Conservation (phyloP, 2,888 invertebrate species). For the Ligdia adustata region DNA sequence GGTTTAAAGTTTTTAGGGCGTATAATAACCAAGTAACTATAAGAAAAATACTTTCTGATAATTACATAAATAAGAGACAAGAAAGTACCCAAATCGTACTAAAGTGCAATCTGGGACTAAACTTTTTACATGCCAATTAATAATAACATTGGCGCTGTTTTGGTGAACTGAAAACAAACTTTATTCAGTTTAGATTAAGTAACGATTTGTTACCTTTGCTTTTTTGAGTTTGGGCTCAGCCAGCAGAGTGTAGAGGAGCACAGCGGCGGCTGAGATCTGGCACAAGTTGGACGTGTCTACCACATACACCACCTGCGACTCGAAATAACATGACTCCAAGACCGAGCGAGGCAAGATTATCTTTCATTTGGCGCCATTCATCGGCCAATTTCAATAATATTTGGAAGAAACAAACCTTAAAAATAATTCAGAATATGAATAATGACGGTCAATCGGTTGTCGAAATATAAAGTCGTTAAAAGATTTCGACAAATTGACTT, state of each 20-base stretch:
- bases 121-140: not conserved
- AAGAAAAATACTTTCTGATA: not conserved
- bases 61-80: slow-evolving; percentile 33
- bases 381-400: too few relatives aligned
- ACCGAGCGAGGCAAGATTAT: too few relatives aligned
- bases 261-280: slow-evolving; percentile 93
- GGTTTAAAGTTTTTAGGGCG: not conserved
- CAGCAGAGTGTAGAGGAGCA: slow-evolving; percentile 90
- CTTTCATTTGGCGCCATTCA: too few relatives aligned
- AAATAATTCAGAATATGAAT: too few relatives aligned
- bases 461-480: too few relatives aligned
- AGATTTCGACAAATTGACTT: too few relatives aligned
- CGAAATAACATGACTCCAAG: too few relatives aligned
- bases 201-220: slow-evolving; percentile 80
- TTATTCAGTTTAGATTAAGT: not conserved
- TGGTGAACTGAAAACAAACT: too few relatives aligned
- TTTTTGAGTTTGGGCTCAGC: slow-evolving; percentile 88
- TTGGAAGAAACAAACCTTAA: too few relatives aligned
- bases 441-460: too few relatives aligned
- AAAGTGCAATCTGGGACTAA: not conserved
- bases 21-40: not conserved
- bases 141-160: too few relatives aligned
- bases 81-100: not conserved
- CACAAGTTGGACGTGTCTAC: slow-evolving; percentile 94
- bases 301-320: slow-evolving; percentile 89